Conservation (phyloP, 1,140 invertebrate genomes). For the Drosophila ficusphila region DNA sequence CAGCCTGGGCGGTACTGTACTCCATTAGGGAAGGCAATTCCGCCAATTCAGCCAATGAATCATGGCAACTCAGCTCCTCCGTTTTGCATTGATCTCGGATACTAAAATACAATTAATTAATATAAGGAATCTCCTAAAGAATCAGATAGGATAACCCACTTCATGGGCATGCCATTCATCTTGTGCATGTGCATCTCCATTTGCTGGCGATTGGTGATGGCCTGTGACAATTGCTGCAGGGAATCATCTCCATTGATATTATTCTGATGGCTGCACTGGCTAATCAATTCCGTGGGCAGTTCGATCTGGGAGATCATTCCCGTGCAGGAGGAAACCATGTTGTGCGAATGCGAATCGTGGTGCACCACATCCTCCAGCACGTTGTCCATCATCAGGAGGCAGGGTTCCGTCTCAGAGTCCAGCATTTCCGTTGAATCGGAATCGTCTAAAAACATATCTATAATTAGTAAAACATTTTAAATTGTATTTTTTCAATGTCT, state of each 20-base stretch:
- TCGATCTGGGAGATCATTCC: slow-evolving; percentile 83
- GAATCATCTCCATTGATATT: slow-evolving; percentile 85
- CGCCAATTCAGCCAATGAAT: slow-evolving; percentile 83
- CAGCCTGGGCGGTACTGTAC: slow-evolving; percentile 84
- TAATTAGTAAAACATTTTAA: background rate
- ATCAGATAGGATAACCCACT: slow-evolving; percentile 31
- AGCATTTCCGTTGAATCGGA: slow-evolving; percentile 88
- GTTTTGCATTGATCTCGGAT: slow-evolving; percentile 75
- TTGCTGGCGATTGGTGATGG: slow-evolving; percentile 87
- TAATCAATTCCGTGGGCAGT: slow-evolving; percentile 75
- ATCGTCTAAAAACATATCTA: slow-evolving; percentile 66
- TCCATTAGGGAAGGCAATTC: slow-evolving; percentile 84
- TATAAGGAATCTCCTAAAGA: background rate
- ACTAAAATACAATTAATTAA: slow-evolving; percentile 9
- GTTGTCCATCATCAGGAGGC: slow-evolving; percentile 89
- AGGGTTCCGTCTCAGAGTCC: slow-evolving; percentile 91
- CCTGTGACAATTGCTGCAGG: slow-evolving; percentile 88
- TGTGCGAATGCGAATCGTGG: slow-evolving; percentile 88
- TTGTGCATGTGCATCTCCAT: slow-evolving; percentile 76
- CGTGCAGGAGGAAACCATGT: slow-evolving; percentile 87
- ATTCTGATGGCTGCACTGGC: slow-evolving; percentile 66
- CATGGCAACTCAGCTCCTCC: slow-evolving; percentile 81
- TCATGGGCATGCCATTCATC: slow-evolving; percentile 62
- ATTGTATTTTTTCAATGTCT: accelerated
- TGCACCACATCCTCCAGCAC: slow-evolving; percentile 88